Evolutionary conservation across 1,140 invertebrate species (phyloP).

Genomic region (Bombus cullumanus): DNA sequence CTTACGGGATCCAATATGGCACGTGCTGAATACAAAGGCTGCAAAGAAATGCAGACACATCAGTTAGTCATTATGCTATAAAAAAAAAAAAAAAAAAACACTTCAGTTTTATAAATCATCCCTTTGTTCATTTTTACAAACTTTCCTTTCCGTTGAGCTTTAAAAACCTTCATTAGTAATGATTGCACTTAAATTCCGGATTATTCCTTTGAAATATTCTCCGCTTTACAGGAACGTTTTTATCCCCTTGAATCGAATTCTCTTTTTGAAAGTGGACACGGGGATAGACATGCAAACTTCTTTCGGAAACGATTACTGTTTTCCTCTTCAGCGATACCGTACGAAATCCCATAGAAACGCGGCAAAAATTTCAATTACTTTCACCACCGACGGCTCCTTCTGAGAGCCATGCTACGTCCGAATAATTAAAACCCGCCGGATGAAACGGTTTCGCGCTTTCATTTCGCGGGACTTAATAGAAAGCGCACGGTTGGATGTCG

Average conservation of each 20-base stretch:
- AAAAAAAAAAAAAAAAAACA: no score
- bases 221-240: neutral
- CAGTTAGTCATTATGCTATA: neutral
- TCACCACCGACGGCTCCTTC: neutral
- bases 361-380: slow-evolving; percentile 40
- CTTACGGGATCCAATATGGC: neutral
- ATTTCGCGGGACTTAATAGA: slow-evolving; percentile 26
- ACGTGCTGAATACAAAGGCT: neutral
- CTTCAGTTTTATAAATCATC: neutral
- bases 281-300: neutral
- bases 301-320: neutral
- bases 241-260: neutral
- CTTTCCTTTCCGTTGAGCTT: neutral
- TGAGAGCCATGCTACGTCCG: neutral
- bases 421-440: slow-evolving; percentile 34
- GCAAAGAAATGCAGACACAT: neutral
- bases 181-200: neutral
- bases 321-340: neutral
- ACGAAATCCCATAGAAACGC: neutral
- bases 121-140: neutral
- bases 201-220: neutral
- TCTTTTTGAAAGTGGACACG: neutral
- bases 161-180: neutral
- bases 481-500: slow-evolving; percentile 31
- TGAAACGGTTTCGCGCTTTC: slow-evolving; percentile 28